Evolutionary conservation across 2,113 vertebrate species (phyloP), one percentile per base, ranked within the genome.

Genomic region (Anoplopoma fimbria): DNA sequence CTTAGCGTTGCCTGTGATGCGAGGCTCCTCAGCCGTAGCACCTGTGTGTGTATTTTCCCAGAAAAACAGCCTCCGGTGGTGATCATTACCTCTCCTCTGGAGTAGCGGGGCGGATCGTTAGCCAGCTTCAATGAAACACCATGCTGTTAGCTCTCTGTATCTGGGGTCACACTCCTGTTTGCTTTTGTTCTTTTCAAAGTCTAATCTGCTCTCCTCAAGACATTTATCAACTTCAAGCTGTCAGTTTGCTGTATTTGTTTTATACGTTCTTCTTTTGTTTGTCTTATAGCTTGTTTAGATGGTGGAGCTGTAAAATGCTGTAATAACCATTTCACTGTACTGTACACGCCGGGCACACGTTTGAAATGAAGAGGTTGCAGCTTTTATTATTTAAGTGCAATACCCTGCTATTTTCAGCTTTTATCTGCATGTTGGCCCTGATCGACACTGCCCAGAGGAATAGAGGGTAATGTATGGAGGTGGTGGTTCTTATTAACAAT

Each of bases 11-110:
- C 61, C 47, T 89, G 85, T 88, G 82, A 91, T 89, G 77, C 79
- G 6, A 33, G 23, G 67, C 82, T 85, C 75, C 85, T 81, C 81
- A 82, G 83, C 80, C 64, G 53, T 36, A 86, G 86, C 87, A 86
- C 89, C 89, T 94, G 88, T 88, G 85, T 89, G 87, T 90, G 79
- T 79, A 84, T 23, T 87, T 87, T 85, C 82, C 42, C 77, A 82
- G 85, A 83, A 84, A 89, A 87, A 87, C 75, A 84, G 88, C 88
- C 87, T 86, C 78, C 29, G 69, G 86, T 85, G 89, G 75, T 86
- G 88, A 93, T 92, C 90, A 92, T 91, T 91, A 92, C 74, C 82
- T 84, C 85, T 91, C 71, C 73, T 90, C 81, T 86, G 72, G 79
- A 91, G 90, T 75, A 82, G 83, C 71, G 40, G 85, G 85, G 69